Base-by-base conservation (phyloP, 1,140 invertebrate species). In the Procambarus virginalis region DNA sequence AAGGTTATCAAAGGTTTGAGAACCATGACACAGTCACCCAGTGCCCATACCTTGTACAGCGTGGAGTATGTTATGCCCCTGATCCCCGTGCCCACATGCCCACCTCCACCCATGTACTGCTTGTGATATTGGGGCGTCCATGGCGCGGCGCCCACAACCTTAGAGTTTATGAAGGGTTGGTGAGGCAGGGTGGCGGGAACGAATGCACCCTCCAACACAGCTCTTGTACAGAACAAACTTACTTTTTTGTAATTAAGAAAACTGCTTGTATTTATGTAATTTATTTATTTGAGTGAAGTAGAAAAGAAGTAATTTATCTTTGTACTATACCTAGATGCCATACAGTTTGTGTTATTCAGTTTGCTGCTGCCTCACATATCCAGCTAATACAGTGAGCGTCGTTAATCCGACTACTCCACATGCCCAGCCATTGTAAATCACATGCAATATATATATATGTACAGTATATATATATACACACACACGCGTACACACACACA, bases 231-330 rank as follows among this genome's bases (percentile, higher is more conserved):
- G 83, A 85, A 75, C 83, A 85, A 85, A 85, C 70, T 83, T n/a
- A 76, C 51, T 75, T 51, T 85, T 83, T 75, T 85, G 83, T 85
- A 85, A 85, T 75, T 85, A 85, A 17, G 83, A 85, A 75, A 85
- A 83, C 55, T 60, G 80, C 83, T 77, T 85, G 83, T 85, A 85
- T 85, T 85, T 85, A 85, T 85, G 83, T 85, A 85, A 85, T 85
- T 85, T 85, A 85, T 85, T 85, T 85, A 85, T 85, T 85, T 85
- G 83, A 75, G 83, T 85, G 83, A 85, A 58, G 83, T 85, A 85
- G 83, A 85, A 83, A 83, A 79, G 46, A 83, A 85, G 48, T 85
- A 85, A 85, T 85, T 85, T 85, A 85, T 85, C 46, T 85, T 55
- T 77, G 83, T 85, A 85, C 73, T 85, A 85, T 85, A 85, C 49